A percentile compares a stretch with the other conserved stretches of the same genome.
Conservation (phyloP, 2,797 vertebrate genomes). For the Holocentrus rufus region DNA sequence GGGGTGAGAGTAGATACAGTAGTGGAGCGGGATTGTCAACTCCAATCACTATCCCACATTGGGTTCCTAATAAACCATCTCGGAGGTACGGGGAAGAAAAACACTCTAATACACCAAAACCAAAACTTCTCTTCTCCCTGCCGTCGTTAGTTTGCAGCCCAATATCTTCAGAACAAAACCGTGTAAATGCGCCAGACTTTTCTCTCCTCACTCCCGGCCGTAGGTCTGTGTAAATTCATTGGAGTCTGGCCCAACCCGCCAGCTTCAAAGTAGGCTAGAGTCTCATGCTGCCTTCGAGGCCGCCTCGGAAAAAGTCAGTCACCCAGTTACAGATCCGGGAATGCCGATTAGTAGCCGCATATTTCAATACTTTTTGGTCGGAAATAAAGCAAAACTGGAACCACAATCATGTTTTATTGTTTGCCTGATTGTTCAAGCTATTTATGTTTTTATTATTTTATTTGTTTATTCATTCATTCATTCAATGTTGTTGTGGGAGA, state of each 20-base stretch:
- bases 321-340: no score
- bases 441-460: no score
- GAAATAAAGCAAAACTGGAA: no score
- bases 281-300: conserved; percentile 54
- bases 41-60: conserved; percentile 79
- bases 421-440: no score
- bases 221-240: conserved; percentile 54
- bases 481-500: no score
- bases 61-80: conserved; percentile 40
- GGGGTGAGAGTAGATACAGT: conserved; percentile 74
- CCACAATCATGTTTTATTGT: no score
- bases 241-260: conserved; percentile 75
- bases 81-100: background rate
- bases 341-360: background rate
- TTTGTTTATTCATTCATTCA: no score
- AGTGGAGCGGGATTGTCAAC: conserved; percentile 83
- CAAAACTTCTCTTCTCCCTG: conserved; percentile 32
- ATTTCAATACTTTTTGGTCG: background rate
- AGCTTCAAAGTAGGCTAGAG: conserved; percentile 74
- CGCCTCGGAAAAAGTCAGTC: conserved; percentile 16
- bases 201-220: conserved; percentile 25
- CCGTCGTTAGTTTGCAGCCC: conserved; percentile 11
- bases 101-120: background rate
- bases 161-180: conserved; percentile 11
- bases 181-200: conserved; percentile 37